phyloP scores from a whole-genome alignment of 2,797 vertebrate species.

The Cichlasoma orientale region DNA sequence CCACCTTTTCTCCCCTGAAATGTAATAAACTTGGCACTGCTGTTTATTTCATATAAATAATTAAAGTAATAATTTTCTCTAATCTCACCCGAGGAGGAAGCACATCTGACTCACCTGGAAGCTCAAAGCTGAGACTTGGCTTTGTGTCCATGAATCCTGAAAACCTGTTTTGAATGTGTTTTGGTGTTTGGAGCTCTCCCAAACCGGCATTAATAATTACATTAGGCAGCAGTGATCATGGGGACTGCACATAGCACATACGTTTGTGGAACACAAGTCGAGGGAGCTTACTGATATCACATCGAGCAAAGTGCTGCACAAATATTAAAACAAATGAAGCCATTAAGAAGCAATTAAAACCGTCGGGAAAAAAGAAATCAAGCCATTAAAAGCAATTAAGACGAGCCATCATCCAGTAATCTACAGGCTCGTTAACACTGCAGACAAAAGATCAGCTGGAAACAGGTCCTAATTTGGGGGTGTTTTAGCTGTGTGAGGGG shows the following conservation, averaged over 20 bases:
- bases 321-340: neutral
- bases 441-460: no score
- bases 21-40: neutral
- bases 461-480: neutral
- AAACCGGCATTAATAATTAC: neutral
- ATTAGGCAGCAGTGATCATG: neutral
- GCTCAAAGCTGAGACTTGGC: neutral
- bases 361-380: neutral
- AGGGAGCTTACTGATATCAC: neutral
- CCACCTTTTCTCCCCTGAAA: neutral
- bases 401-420: neutral
- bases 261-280: neutral
- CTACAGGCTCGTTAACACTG: neutral
- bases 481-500: neutral
- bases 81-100: neutral
- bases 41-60: neutral
- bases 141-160: neutral
- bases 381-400: neutral
- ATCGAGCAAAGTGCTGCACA: neutral
- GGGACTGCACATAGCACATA: neutral
- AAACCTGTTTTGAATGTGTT: neutral
- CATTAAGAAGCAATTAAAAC: slow-evolving; percentile 11
- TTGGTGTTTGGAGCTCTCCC: neutral
- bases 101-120: neutral
- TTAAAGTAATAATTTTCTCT: neutral